Percentiles rank a stretch among this genome's conserved stretches.
Evolutionary conservation across 2,888 invertebrate species (phyloP).

Genomic region (Opisthograptis luteolata): DNA sequence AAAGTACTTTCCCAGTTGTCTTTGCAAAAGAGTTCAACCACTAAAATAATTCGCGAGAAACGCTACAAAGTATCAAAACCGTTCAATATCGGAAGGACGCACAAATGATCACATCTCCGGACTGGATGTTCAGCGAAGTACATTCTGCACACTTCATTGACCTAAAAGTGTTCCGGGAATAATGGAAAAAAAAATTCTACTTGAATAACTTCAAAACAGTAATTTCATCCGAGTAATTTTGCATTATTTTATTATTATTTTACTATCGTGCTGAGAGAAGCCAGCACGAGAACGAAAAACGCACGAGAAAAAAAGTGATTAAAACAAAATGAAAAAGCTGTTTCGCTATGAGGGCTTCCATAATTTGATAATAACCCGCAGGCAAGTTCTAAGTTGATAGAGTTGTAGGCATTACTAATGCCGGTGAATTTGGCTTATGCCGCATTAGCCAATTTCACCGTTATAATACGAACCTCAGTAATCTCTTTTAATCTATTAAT

Average conservation of each 20-base stretch:
- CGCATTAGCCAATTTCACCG: conserved; percentile 17
- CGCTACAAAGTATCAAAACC: conserved; percentile 54
- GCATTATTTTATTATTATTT: too few species aligned
- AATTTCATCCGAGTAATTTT: too few species aligned
- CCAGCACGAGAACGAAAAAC: too few species aligned
- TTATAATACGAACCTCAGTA: conserved; percentile 18
- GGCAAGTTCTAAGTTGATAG: conserved; percentile 26
- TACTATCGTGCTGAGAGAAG: too few species aligned
- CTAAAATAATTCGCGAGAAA: background rate
- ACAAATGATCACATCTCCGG: conserved; percentile 43
- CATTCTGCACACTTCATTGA: conserved; percentile 65
- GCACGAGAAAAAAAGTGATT: background rate
- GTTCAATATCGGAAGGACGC: conserved; percentile 25
- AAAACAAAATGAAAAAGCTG: background rate
- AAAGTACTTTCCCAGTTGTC: too few species aligned
- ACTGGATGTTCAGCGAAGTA: conserved; percentile 63
- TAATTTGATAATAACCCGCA: conserved; percentile 23
- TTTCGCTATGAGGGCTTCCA: conserved; percentile 20
- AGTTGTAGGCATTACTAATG: conserved; percentile 27
- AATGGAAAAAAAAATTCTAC: background rate
- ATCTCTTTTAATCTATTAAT: conserved; percentile 7
- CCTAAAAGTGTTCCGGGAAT: conserved; percentile 45
- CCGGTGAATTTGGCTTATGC: too few species aligned
- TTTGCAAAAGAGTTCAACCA: background rate
- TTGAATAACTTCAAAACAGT: background rate